Conservation (phyloP, 2,888 invertebrate species). For the Deilephila elpenor region DNA sequence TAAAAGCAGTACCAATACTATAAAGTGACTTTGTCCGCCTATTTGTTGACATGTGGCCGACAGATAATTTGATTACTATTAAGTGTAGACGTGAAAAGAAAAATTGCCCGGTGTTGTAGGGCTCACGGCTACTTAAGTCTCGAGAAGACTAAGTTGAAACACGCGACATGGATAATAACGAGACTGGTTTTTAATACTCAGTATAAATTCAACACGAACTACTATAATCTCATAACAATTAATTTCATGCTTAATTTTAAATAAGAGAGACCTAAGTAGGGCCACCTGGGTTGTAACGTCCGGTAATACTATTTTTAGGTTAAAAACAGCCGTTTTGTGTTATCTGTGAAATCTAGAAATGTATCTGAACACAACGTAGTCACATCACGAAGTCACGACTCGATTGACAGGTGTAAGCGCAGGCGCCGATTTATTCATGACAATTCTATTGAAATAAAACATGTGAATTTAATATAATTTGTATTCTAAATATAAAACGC, state of each 20-base stretch:
- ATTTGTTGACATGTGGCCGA: too few relatives aligned
- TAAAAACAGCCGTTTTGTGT: background rate
- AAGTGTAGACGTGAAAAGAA: too few relatives aligned
- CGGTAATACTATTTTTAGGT: background rate
- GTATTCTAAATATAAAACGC: slow-evolving; percentile 15
- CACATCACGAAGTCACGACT: slow-evolving; percentile 29
- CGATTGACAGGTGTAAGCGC: slow-evolving; percentile 33
- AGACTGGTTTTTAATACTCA: background rate
- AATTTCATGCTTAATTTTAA: background rate
- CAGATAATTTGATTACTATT: too few relatives aligned
- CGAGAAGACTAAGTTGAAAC: too few relatives aligned
- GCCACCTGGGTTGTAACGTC: slow-evolving; percentile 17
- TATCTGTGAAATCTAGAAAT: slow-evolving; percentile 8
- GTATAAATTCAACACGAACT: background rate
- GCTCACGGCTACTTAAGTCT: too few relatives aligned
- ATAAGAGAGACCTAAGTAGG: background rate
- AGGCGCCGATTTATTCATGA: slow-evolving; percentile 31
- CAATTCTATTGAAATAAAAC: slow-evolving; percentile 29
- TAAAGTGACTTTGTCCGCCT: too few relatives aligned
- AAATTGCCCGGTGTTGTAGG: too few relatives aligned
- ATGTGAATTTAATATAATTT: slow-evolving; percentile 21
- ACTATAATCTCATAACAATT: background rate
- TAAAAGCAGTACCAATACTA: too few relatives aligned
- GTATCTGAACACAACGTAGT: slow-evolving; percentile 19
- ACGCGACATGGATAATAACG: too few relatives aligned